A percentile compares a stretch with the other conserved stretches of the same genome.
phyloP scores from a whole-genome alignment of 2,113 vertebrate genomes.

The Rhagologus leucostigma region DNA sequence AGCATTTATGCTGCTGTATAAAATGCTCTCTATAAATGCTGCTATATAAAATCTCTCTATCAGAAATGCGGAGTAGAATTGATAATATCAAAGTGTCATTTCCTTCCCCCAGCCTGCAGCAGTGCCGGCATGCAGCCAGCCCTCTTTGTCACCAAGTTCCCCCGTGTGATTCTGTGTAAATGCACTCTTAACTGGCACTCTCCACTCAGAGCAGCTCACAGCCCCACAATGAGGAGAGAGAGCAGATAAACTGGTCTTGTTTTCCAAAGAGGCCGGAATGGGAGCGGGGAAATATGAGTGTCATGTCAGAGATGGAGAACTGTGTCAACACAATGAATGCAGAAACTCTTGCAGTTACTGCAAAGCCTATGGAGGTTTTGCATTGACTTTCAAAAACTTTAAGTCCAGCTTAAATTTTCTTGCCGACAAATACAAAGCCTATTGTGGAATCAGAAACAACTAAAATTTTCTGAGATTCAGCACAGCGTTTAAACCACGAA shows the following conservation, averaged over 20 bases:
- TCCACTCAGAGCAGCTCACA: neutral
- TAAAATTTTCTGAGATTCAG: neutral
- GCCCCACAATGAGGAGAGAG: rapidly evolving
- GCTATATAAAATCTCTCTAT: neutral
- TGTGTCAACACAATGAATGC: neutral
- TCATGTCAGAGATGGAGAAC: neutral
- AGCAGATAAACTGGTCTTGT: neutral
- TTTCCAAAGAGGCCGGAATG: neutral
- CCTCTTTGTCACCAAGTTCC: neutral
- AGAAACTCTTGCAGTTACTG: neutral
- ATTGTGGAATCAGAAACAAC: neutral
- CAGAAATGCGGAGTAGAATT: neutral
- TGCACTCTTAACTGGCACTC: neutral
- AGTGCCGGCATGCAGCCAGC: rapidly evolving
- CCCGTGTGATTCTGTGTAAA: neutral
- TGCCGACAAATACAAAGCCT: neutral
- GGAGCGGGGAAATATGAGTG: neutral
- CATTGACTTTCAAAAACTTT: neutral
- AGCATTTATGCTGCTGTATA: neutral
- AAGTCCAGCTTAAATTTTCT: neutral
- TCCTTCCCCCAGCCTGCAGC: neutral
- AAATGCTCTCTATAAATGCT: neutral
- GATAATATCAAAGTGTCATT: neutral
- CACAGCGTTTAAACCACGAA: neutral
- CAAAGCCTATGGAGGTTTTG: neutral